These are phyloP conservation scores for Rhopalosiphum nymphaeae DNA, from an alignment of 2,888 invertebrate genomes.

Conservation along the genomic window DNA sequence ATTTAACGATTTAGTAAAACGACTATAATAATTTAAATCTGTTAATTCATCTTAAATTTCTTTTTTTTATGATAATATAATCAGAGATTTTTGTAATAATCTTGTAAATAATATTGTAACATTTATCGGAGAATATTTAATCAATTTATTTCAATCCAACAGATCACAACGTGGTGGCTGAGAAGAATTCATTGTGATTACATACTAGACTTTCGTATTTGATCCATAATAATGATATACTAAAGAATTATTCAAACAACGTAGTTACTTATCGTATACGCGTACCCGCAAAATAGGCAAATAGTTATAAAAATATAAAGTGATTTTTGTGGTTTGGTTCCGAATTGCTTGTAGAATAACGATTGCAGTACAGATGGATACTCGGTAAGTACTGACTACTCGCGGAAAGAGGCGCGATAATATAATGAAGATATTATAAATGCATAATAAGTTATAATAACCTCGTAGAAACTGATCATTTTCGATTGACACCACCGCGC, in stretches of 20 bases:
- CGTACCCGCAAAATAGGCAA: neutral
- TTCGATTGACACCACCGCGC: neutral
- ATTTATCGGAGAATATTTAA: neutral
- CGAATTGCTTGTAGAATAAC: neutral
- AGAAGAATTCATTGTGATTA: neutral
- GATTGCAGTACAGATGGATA: neutral
- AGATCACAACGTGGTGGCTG: neutral
- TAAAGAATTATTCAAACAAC: neutral
- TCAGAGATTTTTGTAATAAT: neutral
- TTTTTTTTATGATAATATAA: neutral
- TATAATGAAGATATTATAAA: neutral
- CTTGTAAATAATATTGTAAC: neutral
- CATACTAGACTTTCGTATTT: neutral
- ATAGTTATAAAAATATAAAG: neutral
- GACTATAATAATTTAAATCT: neutral
- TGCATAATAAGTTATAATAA: neutral
- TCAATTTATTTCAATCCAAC: neutral
- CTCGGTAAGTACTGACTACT: neutral
- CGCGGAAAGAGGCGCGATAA: neutral
- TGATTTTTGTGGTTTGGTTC: slow-evolving; percentile 34
- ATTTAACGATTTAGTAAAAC: neutral
- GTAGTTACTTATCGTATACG: neutral
- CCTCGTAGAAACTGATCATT: neutral
- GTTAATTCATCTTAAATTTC: neutral
- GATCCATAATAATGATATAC: neutral